Evolutionary conservation across 2,888 invertebrate species (phyloP).

Genomic region (Pyrrhia umbra): DNA sequence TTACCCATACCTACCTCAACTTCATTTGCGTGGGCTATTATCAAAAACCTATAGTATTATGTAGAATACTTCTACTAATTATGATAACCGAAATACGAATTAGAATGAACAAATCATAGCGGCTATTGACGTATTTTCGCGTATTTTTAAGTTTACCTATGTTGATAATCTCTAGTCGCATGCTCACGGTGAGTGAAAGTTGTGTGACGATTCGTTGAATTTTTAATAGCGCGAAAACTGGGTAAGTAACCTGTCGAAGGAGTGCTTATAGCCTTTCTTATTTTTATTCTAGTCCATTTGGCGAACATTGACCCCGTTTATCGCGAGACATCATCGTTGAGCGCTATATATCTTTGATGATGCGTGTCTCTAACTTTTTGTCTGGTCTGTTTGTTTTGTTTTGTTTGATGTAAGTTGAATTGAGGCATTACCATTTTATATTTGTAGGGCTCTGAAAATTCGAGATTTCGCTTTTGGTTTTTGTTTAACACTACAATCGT

Average conservation of each 20-base stretch:
- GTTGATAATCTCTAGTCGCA: conserved; percentile 67
- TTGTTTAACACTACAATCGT: conserved; percentile 55
- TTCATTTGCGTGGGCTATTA: conserved; percentile 14
- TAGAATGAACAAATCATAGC: conserved; percentile 28
- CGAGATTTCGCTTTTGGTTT: conserved; percentile 21
- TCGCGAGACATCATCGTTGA: conserved; percentile 63
- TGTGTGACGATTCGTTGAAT: conserved; percentile 87
- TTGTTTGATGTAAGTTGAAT: conserved; percentile 2
- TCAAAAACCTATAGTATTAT: conserved; percentile 14
- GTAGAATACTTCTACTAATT: conserved; percentile 12
- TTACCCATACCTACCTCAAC: conserved; percentile 59
- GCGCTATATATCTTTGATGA: conserved; percentile 61
- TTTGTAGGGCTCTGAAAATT: conserved; percentile 6
- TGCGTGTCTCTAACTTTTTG: conserved; percentile 55
- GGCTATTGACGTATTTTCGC: conserved; percentile 27
- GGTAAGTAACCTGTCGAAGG: conserved; percentile 84
- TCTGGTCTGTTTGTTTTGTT: too few relatives aligned
- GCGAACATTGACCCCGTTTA: conserved; percentile 81
- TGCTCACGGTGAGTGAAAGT: conserved; percentile 85
- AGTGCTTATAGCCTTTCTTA: conserved; percentile 85
- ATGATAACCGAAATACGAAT: conserved; percentile 12
- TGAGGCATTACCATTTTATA: not conserved
- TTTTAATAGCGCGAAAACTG: conserved; percentile 87
- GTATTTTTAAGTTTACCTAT: conserved; percentile 58
- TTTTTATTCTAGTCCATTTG: conserved; percentile 83